Evolutionary conservation across 2,888 invertebrate genomes (phyloP), one percentile per base, ranked within the genome.

Genomic region (Lydus trimaculatus): DNA sequence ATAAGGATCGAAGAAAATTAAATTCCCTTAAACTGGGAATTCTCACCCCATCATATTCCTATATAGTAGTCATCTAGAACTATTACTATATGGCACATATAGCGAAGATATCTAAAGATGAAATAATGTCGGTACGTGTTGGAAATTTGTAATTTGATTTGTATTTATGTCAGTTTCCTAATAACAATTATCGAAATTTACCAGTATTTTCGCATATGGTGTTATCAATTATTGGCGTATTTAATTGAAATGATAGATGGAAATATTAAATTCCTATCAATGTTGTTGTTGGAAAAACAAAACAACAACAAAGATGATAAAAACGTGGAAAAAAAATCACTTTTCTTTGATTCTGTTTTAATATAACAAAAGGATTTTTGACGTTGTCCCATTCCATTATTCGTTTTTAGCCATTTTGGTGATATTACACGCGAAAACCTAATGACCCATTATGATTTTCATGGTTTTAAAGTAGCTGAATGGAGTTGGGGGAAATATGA

Each of bases 391-490:
- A 48, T 20, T 48, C 20, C 20, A 48, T 20, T 48, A 66, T 61
- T 64, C 69, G 64, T 69, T 69, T 66, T 61, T 56, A 61, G 58
- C 60, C 48, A 48, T 48, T 48, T 20, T 20, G 20, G 20, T 11
- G 48, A 48, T 48, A 63, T 69, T 65, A 69, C 36, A 63, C 63
- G 66, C 61, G 64, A 63, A 70, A 67, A 70, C 67, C 63, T 70
- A 70, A 70, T 70, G 70, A 67, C 60, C 70, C 70, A 70, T 70
- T 70, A 67, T 65, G 67, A 65, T 70, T 65, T 67, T 48, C 64
- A 63, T 61, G 67, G 65, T 67, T 67, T 70, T 67, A 65, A 67
- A 65, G 65, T 60, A 62, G 61, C 48, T 56, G 36, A 56, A 59
- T 28, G 63, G 28, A 39, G 60, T 39, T 63, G 61, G 56, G 39